phyloP scores from a whole-genome alignment of 1,140 invertebrate genomes.

The Plodia interpunctella region DNA sequence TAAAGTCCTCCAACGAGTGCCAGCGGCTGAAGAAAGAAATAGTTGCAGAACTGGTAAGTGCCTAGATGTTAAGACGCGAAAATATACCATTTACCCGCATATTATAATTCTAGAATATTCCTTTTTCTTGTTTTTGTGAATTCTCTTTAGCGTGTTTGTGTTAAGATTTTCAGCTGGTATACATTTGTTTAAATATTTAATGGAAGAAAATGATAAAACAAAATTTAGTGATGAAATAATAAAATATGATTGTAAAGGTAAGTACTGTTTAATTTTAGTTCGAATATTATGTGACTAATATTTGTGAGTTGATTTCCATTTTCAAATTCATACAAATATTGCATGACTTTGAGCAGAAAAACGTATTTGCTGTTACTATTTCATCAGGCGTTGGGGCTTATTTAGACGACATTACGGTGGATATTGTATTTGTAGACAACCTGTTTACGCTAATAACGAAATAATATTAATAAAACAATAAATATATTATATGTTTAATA shows the following conservation, averaged over 20 bases:
- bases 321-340: neutral
- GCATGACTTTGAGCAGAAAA: neutral
- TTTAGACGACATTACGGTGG: neutral
- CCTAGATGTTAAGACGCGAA: slow-evolving; percentile 25
- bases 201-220: neutral
- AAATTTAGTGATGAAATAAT: neutral
- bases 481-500: neutral
- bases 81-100: neutral
- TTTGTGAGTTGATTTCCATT: neutral
- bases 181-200: neutral
- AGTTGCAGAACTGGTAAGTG: slow-evolving; percentile 64
- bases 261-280: neutral
- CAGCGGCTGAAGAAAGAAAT: slow-evolving; percentile 51
- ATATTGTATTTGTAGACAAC: too few relatives aligned
- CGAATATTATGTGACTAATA: slow-evolving; percentile 1
- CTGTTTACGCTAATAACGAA: too few relatives aligned
- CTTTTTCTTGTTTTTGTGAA: neutral
- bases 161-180: neutral
- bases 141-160: neutral
- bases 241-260: neutral
- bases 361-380: neutral
- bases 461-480: too few relatives aligned
- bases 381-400: neutral
- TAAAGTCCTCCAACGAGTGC: slow-evolving; percentile 46
- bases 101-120: neutral